Percentiles rank a stretch among this genome's conserved stretches.
Evolutionary conservation across 1,140 invertebrate genomes (phyloP).

Genomic region (Lepidurus apus): DNA sequence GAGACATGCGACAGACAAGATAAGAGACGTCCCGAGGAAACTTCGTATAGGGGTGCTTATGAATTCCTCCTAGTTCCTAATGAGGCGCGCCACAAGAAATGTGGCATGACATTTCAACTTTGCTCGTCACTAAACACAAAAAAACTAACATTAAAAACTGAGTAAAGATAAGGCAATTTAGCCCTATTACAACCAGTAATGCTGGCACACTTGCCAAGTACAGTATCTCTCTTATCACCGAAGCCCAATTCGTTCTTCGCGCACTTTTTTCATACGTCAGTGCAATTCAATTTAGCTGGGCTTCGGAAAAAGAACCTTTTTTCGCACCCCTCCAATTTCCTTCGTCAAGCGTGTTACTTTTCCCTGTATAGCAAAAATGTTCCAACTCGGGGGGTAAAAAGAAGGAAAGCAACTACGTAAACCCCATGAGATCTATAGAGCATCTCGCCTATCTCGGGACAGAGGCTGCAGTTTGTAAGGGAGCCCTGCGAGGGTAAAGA

Average conservation of each 20-base stretch:
- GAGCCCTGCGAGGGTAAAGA: not conserved
- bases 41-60: conserved; percentile 1
- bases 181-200: not conserved
- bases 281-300: conserved; percentile 6
- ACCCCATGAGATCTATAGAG: not conserved
- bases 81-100: not conserved
- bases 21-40: not conserved
- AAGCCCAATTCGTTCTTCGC: not conserved
- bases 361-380: not conserved
- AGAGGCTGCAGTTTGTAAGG: not conserved
- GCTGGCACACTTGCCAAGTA: not conserved
- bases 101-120: not conserved
- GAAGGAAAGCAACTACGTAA: not conserved
- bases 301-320: not conserved
- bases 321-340: not conserved
- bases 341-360: not conserved
- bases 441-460: not conserved
- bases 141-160: not conserved
- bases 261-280: not conserved
- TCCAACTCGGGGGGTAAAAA: not conserved
- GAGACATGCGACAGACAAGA: conserved; percentile 18
- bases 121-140: not conserved
- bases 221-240: not conserved
- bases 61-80: not conserved
- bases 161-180: not conserved